phyloP scores from a whole-genome alignment of 2,888 invertebrate species.

The Heliconius charithonia region DNA sequence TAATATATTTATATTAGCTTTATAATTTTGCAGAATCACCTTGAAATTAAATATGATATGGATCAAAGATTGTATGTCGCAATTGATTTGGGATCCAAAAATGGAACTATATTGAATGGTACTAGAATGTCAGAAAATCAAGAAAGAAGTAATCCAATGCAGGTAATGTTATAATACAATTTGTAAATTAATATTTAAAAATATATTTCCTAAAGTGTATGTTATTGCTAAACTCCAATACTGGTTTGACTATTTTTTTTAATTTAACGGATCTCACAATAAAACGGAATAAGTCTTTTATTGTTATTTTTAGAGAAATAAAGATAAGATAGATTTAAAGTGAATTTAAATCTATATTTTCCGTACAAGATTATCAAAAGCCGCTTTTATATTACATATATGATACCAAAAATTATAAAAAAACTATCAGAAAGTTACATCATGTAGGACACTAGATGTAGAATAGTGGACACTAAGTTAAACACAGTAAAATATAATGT shows the following conservation, averaged over 20 bases:
- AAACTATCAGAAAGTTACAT: background rate
- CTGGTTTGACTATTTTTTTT: too few relatives aligned
- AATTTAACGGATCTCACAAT: background rate
- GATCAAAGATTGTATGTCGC: conserved; percentile 85
- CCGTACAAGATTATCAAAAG: too few relatives aligned
- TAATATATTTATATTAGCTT: too few relatives aligned
- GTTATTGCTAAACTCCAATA: background rate
- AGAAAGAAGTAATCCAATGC: conserved; percentile 85
- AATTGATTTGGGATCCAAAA: conserved; percentile 92
- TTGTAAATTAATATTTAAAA: background rate
- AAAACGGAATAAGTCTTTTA: too few relatives aligned
- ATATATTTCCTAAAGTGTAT: too few relatives aligned
- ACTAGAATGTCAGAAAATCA: conserved; percentile 88
- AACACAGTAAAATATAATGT: background rate
- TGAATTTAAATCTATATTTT: too few relatives aligned
- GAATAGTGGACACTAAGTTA: background rate
- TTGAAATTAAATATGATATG: conserved; percentile 87
- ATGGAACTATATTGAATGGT: conserved; percentile 93
- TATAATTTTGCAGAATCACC: conserved; percentile 81
- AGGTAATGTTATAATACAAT: conserved; percentile 69
- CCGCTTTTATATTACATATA: too few relatives aligned
- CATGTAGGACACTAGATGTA: background rate
- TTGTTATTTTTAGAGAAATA: too few relatives aligned
- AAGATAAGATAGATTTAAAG: too few relatives aligned
- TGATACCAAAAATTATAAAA: too few relatives aligned